A percentile compares a stretch with the other conserved stretches of the same genome.
phyloP scores from a whole-genome alignment of 1,140 invertebrate species.

The Trichomalopsis sarcophagae region DNA sequence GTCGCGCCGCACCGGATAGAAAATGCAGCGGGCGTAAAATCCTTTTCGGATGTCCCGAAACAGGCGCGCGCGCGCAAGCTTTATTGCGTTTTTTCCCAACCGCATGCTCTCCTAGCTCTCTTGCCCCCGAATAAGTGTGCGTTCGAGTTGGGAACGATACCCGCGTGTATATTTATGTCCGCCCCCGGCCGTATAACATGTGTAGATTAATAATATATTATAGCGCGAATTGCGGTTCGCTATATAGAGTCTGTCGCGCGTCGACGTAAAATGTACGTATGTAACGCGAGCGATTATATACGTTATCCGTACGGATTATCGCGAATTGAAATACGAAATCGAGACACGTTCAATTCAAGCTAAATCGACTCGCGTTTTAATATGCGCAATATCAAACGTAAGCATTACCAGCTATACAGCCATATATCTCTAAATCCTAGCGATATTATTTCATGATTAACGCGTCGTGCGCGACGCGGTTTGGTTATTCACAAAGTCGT shows the following conservation, averaged over 20 bases:
- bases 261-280: no score
- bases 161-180: no score
- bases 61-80: not conserved
- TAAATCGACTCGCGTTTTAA: not conserved
- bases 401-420: no score
- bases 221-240: no score
- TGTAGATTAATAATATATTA: no score
- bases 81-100: not conserved
- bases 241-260: no score
- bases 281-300: not conserved
- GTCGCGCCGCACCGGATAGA: not conserved
- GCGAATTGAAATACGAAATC: no score
- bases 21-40: not conserved
- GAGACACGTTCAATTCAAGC: not conserved
- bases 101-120: not conserved
- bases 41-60: not conserved
- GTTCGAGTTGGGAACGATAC: no score
- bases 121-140: not conserved
- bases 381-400: no score
- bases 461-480: no score
- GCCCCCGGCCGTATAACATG: no score
- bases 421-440: not conserved
- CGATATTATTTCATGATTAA: not conserved
- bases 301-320: no score
- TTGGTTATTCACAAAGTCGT: not conserved